A percentile compares a stretch with the other conserved stretches of the same genome.
Conservation (phyloP, 2,113 vertebrate species). For the Tychaedon coryphoeus region DNA sequence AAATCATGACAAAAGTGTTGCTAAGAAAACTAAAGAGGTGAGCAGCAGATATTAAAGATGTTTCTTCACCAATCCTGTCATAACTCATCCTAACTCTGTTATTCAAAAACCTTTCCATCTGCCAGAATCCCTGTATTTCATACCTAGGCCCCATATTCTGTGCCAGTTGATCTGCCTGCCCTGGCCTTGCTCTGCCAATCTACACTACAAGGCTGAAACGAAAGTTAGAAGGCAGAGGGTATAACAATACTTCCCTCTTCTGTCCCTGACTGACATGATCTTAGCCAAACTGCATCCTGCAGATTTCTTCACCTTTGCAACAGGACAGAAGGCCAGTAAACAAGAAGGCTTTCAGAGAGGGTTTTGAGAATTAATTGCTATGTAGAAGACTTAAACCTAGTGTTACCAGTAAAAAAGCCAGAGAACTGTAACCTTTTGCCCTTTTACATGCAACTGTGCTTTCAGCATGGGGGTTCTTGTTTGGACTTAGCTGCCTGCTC, state of each 20-base stretch:
- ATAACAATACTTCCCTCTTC: not conserved
- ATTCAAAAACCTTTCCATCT: not conserved
- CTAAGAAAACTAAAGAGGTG: not conserved
- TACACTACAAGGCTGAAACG: not conserved
- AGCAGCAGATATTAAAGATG: not conserved
- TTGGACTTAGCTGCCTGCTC: not conserved
- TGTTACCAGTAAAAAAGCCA: not conserved
- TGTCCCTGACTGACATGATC: not conserved
- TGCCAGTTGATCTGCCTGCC: not conserved
- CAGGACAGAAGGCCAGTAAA: not conserved
- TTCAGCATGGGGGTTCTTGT: not conserved
- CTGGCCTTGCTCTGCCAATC: not conserved
- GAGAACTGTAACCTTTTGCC: not conserved
- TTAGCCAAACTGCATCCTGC: not conserved
- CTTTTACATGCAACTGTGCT: not conserved
- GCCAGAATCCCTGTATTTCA: not conserved
- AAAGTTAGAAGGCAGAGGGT: not conserved
- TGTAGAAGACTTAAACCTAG: not conserved
- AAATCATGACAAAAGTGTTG: not conserved
- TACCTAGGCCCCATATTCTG: not conserved
- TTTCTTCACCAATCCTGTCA: not conserved
- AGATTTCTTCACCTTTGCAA: not conserved
- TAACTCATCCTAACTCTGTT: not conserved
- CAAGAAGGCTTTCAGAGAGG: not conserved
- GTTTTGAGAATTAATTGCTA: not conserved